phyloP scores from a whole-genome alignment of 2,797 vertebrate species.

The Oreortyx pictus region DNA sequence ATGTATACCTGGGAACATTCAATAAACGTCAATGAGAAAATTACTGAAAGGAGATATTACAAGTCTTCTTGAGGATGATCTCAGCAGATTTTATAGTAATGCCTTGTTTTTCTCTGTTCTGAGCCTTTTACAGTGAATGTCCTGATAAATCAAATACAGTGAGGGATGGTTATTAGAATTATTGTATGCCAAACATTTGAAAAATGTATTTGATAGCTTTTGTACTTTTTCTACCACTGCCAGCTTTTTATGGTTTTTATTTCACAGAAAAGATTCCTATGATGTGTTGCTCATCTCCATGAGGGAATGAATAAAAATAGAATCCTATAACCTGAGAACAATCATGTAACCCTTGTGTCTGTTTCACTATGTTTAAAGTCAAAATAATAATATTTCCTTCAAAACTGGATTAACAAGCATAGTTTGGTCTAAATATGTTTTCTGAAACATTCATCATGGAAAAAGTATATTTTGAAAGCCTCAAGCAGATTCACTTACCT shows the following conservation, averaged over 20 bases:
- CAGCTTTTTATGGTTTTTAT: not conserved
- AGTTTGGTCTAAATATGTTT: not conserved
- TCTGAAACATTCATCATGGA: not conserved
- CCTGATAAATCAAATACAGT: not conserved
- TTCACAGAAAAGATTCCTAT: not conserved
- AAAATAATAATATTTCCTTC: not conserved
- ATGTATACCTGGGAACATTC: not conserved
- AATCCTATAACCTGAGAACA: not conserved
- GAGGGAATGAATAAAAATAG: not conserved
- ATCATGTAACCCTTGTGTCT: not conserved
- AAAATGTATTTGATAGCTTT: not conserved
- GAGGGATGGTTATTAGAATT: not conserved
- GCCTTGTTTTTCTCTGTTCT: not conserved
- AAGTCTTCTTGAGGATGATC: fast-evolving
- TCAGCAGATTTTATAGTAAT: not conserved
- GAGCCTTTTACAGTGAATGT: not conserved
- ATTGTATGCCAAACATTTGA: not conserved
- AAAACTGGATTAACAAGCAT: not conserved
- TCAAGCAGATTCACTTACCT: not conserved
- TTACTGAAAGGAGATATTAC: not conserved
- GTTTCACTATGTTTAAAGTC: not conserved
- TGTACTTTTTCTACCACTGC: not conserved
- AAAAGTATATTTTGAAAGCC: not conserved
- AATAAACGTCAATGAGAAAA: not conserved
- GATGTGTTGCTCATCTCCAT: not conserved